Evolutionary conservation across 37 sponge, comb jelly and placozoan genomes (phyloP).

Genomic region (Chondrosia reniformis): DNA sequence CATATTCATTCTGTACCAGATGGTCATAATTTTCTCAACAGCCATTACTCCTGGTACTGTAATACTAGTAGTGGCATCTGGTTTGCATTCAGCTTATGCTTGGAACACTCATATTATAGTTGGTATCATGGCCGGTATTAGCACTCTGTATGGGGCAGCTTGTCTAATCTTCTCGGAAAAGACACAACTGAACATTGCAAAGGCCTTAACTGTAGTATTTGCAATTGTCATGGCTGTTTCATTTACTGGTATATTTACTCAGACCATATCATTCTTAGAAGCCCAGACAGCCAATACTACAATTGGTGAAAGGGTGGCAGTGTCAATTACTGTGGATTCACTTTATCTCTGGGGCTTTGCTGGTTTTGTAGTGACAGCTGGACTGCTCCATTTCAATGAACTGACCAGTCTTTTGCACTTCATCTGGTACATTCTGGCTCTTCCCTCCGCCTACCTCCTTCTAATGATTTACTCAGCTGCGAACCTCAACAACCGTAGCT

Average conservation of each 20-base stretch:
- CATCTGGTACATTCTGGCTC: constrained; percentile 79
- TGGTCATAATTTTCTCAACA: constrained; percentile 70
- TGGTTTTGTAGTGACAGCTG: constrained; percentile 49
- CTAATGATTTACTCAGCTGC: constrained; percentile 84
- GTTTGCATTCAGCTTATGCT: constrained; percentile 43
- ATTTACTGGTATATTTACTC: constrained; percentile 21
- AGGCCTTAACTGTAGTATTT: constrained; percentile 23
- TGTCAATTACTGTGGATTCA: not conserved
- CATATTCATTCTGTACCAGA: constrained; percentile 74
- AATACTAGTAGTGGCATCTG: constrained; percentile 67
- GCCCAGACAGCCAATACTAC: too few relatives aligned
- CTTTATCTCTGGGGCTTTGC: constrained; percentile 49
- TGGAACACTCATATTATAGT: constrained; percentile 19
- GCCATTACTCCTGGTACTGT: constrained; percentile 77
- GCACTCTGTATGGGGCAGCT: not conserved
- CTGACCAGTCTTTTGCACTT: constrained; percentile 46
- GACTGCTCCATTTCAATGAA: constrained; percentile 61
- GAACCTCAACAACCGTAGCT: constrained; percentile 73
- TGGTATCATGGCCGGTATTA: not conserved
- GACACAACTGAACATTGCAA: constrained; percentile 20
- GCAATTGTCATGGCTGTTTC: constrained; percentile 46
- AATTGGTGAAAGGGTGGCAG: not conserved
- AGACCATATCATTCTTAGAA: constrained; percentile 13
- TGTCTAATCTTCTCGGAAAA: constrained; percentile 18
- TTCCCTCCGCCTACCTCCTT: constrained; percentile 83